phyloP scores from a whole-genome alignment of 2,113 vertebrate species.

The Trachemys scripta region DNA sequence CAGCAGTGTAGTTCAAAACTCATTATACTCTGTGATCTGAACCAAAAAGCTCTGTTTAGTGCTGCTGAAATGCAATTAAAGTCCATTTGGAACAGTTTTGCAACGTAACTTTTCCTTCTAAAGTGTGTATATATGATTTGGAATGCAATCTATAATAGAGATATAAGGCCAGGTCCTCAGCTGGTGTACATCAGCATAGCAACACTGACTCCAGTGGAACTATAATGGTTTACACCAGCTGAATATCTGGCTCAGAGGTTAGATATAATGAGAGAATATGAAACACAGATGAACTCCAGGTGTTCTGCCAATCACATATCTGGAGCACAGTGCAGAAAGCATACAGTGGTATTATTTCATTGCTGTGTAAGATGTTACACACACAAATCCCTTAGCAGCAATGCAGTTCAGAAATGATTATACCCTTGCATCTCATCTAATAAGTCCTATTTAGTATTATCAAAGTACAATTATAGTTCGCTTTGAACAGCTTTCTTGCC shows the following conservation, averaged over 20 bases:
- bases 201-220: neutral
- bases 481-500: neutral
- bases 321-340: neutral
- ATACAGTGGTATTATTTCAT: neutral
- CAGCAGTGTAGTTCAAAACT: neutral
- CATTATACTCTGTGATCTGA: neutral
- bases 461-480: neutral
- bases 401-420: accelerated
- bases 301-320: accelerated
- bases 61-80: neutral
- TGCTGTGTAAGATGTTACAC: accelerated
- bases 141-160: neutral
- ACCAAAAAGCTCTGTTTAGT: neutral
- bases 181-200: neutral
- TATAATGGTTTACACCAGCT: neutral
- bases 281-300: neutral
- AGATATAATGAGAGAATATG: accelerated
- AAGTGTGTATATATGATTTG: neutral
- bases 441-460: neutral
- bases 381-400: neutral
- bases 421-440: neutral
- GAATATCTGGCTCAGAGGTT: neutral
- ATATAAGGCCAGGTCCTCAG: neutral
- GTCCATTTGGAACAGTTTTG: neutral
- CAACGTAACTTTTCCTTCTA: neutral